Evolutionary conservation across 2,888 invertebrate genomes (phyloP).

Genomic region (Chelonus formosanus): DNA sequence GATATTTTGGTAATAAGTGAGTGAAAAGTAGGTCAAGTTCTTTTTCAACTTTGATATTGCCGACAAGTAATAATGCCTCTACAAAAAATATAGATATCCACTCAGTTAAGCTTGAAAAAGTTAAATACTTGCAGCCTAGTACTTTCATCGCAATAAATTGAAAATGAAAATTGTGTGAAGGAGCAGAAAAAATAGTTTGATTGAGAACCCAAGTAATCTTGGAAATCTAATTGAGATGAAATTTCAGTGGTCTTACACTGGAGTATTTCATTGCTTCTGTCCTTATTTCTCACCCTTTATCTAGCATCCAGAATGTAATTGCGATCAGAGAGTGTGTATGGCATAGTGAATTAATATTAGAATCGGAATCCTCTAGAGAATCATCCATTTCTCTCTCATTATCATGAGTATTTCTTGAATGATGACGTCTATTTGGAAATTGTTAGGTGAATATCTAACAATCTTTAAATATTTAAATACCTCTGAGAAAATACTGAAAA

Average conservation of each 20-base stretch:
- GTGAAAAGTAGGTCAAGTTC: conserved; percentile 25
- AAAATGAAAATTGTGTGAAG: neutral
- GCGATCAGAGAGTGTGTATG: conserved; percentile 21
- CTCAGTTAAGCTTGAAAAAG: too few species aligned
- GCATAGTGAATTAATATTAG: conserved; percentile 31
- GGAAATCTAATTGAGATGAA: conserved; percentile 16
- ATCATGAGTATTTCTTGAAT: neutral
- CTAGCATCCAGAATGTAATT: conserved; percentile 32
- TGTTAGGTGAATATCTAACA: too few species aligned
- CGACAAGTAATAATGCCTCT: conserved; percentile 19
- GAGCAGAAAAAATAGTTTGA: neutral
- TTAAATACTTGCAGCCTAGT: neutral
- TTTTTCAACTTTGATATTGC: conserved; percentile 27
- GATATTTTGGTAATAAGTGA: conserved; percentile 15
- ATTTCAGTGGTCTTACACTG: neutral
- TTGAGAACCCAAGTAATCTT: conserved; percentile 19
- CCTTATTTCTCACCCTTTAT: neutral
- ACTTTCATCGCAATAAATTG: neutral
- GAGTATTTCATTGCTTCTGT: conserved; percentile 9
- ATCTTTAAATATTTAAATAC: too few species aligned
- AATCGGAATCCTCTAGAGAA: conserved; percentile 1
- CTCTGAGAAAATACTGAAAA: too few species aligned
- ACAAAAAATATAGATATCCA: too few species aligned
- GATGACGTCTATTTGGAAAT: neutral
- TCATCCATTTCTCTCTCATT: conserved; percentile 8